Percentiles rank a stretch among this genome's conserved stretches.
Evolutionary conservation across 2,888 invertebrate species (phyloP).

Genomic region (Leucophenga maculata): DNA sequence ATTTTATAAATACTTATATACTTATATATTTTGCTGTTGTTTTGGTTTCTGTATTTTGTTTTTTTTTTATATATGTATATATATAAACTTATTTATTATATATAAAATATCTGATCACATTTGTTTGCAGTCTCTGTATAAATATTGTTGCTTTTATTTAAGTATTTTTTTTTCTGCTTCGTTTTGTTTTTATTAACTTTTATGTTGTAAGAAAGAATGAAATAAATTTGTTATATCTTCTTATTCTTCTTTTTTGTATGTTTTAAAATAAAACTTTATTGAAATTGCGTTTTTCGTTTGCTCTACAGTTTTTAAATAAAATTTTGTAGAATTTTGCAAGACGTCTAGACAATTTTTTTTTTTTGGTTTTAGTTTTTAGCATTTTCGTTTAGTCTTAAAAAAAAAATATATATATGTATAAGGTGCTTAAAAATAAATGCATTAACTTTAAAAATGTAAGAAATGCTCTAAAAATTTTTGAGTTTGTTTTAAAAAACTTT

Average conservation of each 20-base stretch:
- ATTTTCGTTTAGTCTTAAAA: constrained; percentile 18
- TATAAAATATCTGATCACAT: constrained; percentile 73
- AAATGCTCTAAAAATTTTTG: too few relatives aligned
- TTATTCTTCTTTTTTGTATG: background rate
- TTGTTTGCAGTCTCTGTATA: constrained; percentile 73
- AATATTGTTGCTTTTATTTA: constrained; percentile 59
- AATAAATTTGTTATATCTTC: constrained; percentile 33
- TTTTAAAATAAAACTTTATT: constrained; percentile 32
- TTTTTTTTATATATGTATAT: constrained; percentile 51
- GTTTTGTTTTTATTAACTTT: constrained; percentile 35
- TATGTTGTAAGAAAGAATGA: constrained; percentile 48
- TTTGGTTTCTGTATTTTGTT: constrained; percentile 44
- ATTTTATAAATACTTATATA: constrained; percentile 46
- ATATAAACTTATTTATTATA: constrained; percentile 68
- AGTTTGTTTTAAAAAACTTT: too few relatives aligned
- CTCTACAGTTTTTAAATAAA: constrained; percentile 61
- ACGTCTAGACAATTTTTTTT: constrained; percentile 43
- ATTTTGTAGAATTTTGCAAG: constrained; percentile 58
- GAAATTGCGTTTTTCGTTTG: constrained; percentile 71
- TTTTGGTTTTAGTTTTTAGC: constrained; percentile 48
- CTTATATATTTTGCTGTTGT: background rate
- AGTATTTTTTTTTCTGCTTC: constrained; percentile 49
- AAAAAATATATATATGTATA: constrained; percentile 29
- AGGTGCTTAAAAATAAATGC: background rate
- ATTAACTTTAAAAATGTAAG: too few relatives aligned